Evolutionary conservation across 2,888 invertebrate genomes (phyloP), one percentile per base, ranked within the genome.

Genomic region (Cepaea hortensis): DNA sequence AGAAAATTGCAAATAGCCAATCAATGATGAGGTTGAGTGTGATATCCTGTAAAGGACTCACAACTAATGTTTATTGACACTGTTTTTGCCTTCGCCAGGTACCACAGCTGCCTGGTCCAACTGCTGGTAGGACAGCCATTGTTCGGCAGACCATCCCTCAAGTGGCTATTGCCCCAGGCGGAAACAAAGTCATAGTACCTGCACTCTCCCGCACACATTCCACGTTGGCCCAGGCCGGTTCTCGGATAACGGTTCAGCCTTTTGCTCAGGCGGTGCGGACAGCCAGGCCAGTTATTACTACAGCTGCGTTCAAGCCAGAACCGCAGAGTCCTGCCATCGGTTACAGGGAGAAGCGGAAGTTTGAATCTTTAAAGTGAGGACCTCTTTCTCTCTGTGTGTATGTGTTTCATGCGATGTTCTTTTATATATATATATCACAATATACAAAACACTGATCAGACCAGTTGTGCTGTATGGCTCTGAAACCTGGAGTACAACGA

Each of bases 281-380:
- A 65, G 3, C 75, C 61, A 80, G 75, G 73, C 46, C 82, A 82
- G 87, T 89, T 88, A 88, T 86, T 75, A 88, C 88, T 79, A 86
- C 89, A 75, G 46, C 86, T 73, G 82, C 81, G 82, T 72, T 70
- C 73, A 87, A 88, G 82, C 7, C 83, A 68, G 87, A 85, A 35
- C 84, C 80, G 5, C n/a, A 80, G 46, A 86, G 81, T 62, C 83
- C 73, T n/a, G 79, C 84, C 15, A 23, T 85, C 0, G 68, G 89
- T 48, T 91, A 91, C 79, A 91, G 91, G 80, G 93, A 93, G 83
- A 93, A 93, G 87, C 90, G 93, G 73, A 93, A 93, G 90, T 93
- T 91, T 89, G 93, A 93, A 83, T 90, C 93, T 80, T 90, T 93
- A 82, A 93, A 93, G 93, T 93, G 85, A 91, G 93, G 23, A 55